Conservation (phyloP, 2,888 invertebrate species). For the Ernsta delagoae region DNA sequence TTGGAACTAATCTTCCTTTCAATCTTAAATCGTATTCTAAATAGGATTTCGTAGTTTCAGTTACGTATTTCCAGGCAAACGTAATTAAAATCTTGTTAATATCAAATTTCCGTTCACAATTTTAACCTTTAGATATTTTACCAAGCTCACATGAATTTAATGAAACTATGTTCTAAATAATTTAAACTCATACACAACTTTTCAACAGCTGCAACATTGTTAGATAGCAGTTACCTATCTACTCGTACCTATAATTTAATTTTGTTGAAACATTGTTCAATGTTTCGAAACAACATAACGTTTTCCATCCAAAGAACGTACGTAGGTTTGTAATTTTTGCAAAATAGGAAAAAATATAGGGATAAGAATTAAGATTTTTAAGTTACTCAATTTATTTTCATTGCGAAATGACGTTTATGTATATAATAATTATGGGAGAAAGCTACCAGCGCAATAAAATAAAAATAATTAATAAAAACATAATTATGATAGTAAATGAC, state of each 20-base stretch:
- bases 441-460: no score
- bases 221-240: neutral
- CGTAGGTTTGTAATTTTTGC: neutral
- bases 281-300: no score
- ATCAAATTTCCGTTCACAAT: constrained; percentile 8
- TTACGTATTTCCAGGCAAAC: neutral
- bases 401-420: no score
- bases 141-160: constrained; percentile 5
- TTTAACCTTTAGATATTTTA: neutral
- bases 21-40: neutral
- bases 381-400: neutral
- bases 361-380: neutral
- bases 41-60: neutral
- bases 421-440: no score
- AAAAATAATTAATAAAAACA: no score
- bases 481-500: no score
- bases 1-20: neutral
- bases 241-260: constrained; percentile 1
- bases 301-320: no score
- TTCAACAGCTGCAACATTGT: constrained; percentile 10
- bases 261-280: neutral
- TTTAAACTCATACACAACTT: constrained; percentile 13
- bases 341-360: neutral
- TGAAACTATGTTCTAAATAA: constrained; percentile 7
- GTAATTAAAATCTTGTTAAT: neutral